A percentile compares a stretch with the other conserved stretches of the same genome.
Evolutionary conservation across 2,797 vertebrate species (phyloP).

Genomic region (Lagodon rhomboides): DNA sequence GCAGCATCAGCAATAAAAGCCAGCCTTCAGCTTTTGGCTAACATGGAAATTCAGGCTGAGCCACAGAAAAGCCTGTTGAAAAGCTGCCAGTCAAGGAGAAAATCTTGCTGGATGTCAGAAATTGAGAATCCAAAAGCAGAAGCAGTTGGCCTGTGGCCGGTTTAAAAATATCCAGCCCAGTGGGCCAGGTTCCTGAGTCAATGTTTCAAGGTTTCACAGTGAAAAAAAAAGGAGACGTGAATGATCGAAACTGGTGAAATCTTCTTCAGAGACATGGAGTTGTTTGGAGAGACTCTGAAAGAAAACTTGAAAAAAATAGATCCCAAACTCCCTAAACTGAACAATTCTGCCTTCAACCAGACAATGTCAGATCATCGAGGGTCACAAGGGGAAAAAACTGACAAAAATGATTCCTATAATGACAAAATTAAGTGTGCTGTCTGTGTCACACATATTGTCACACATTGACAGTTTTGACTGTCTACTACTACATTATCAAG

Average conservation of each 20-base stretch:
- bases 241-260: background rate
- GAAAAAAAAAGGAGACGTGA: background rate
- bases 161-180: slow-evolving; percentile 46
- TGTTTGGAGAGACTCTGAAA: background rate
- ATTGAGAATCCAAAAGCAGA: slow-evolving; percentile 65
- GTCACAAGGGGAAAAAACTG: background rate
- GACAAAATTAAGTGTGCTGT: background rate
- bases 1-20: slow-evolving; percentile 62
- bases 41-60: slow-evolving; percentile 41
- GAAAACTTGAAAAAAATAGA: background rate
- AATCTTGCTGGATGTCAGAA: slow-evolving; percentile 45
- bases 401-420: background rate
- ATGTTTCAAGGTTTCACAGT: slow-evolving; percentile 19
- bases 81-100: slow-evolving; percentile 46
- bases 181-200: slow-evolving; percentile 31
- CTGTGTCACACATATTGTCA: background rate
- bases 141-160: slow-evolving; percentile 17
- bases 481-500: background rate
- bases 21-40: slow-evolving; percentile 41
- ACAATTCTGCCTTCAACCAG: background rate
- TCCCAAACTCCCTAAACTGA: background rate
- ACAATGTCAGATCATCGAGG: background rate
- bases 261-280: background rate
- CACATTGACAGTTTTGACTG: background rate
- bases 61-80: slow-evolving; percentile 37